Base-by-base conservation (phyloP, 2,113 vertebrate genomes). In the Trachemys scripta region DNA sequence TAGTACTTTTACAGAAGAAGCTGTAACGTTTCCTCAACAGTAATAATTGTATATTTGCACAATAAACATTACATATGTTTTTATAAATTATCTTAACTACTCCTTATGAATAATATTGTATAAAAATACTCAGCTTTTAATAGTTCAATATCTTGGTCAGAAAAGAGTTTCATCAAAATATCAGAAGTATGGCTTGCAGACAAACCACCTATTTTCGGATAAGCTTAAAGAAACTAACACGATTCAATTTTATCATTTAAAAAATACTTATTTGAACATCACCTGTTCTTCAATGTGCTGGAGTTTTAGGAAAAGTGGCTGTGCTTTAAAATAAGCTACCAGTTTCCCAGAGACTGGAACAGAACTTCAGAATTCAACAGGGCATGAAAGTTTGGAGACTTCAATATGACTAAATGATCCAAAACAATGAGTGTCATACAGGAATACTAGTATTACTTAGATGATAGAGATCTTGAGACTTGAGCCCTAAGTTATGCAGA, bases 331-430 rank as follows among this genome's bases (percentile, higher is more conserved):
- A 42, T 12, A 53, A 92, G 13, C 2, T 42, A 89, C 20, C 9
- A 38, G 65, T 89, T 84, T 53, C 75, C 29, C 78, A 54, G 42
- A 91, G 31, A 22, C 31, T 45, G 72, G 53, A 7, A 5, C 1
- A 9, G 5, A 9, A 31, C 0, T 79, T n/a, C 65, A 53, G 69
- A 19, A 17, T 47, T 57, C 38, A 54, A 25, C 2, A 9, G 10
- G 31, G 80, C 92, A 82, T 38, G 38, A 90, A 86, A 42, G 27
- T 42, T 59, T 47, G 35, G 7, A 27, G 0, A 3, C 42, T 80
- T 78, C 27, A 82, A 2, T 54, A 9, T 49, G 45, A 49, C 29
- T 27, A 50, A 51, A 19, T 53, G 69, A 42, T 45, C 69, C 3
- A 84, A 54, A 72, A 47, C 59, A 3, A n/a, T 12, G 12, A 56